Base-by-base conservation (phyloP, 1,140 invertebrate species). In the Oryctes rhinoceros region DNA sequence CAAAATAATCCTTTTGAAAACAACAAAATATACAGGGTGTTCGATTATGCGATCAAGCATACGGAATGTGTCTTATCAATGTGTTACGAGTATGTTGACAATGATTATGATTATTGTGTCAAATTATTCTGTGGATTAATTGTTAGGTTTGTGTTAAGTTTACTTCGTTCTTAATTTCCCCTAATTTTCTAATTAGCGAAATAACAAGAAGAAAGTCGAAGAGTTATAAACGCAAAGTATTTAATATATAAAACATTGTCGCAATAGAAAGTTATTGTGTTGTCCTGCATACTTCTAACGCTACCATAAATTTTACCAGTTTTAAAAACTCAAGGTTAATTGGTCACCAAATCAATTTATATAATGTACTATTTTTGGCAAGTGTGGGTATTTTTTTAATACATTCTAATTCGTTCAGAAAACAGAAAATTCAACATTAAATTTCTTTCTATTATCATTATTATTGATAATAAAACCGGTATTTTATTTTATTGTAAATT, bases 61-160 rank as follows among this genome's bases (percentile, higher is more conserved):
- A 71, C 65, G 65, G 65, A 71, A 71, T 71, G 65, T 71, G 65
- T 71, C 65, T 71, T 71, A 71, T 71, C 20, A 7, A 37, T 71
- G 65, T 71, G 65, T 24, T 71, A 37, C 24, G 24, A 71, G 18
- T 24, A 24, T 71, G 65, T 71, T 71, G 35, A 71, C 35, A 24
- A 71, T 71, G 20, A 71, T 35, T 30, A 71, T 71, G 20, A 71
- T 59, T 59, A 59, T 48, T 71, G 65, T 71, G 65, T 71, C 65
- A 71, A 71, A 71, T 71, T 71, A 71, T 71, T 24, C 65, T 24
- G 65, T 71, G 65, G 65, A 71, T 71, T 71, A 71, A 71, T 24
- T 71, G 24, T 35, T 71, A 71, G 65, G 65, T 71, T 71, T 71
- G 65, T 71, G 65, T 71, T 71, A 24, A 35, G 24, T 35, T 71